Percentiles rank a stretch among this genome's conserved stretches.
Evolutionary conservation across 2,113 vertebrate genomes (phyloP).

Genomic region (Crotalus tigris): DNA sequence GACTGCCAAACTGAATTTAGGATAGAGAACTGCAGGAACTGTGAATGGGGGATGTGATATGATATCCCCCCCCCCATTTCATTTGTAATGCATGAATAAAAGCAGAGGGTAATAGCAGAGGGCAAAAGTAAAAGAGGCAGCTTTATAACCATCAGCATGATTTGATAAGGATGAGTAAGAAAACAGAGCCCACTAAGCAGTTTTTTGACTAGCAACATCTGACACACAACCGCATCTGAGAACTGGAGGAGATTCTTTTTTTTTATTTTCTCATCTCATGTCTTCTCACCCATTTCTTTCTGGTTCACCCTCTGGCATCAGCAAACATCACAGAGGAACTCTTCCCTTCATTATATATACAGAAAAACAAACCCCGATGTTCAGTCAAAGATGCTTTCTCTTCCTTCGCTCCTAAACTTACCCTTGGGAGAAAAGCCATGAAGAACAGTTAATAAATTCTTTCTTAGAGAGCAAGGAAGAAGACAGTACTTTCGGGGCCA

Average conservation of each 20-base stretch:
- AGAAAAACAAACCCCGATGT: background rate
- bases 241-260: background rate
- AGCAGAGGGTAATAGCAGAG: background rate
- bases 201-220: background rate
- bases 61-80: background rate
- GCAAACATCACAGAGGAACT: background rate
- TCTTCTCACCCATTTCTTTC: background rate
- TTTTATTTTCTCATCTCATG: background rate
- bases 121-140: background rate
- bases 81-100: background rate
- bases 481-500: background rate
- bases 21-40: background rate
- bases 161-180: background rate
- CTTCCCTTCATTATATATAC: background rate
- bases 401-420: background rate
- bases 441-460: background rate
- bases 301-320: background rate
- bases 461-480: background rate
- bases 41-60: background rate
- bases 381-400: background rate
- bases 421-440: background rate
- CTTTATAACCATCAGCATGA: background rate
- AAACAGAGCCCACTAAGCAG: background rate
- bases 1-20: background rate
- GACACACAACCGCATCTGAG: background rate